These are phyloP conservation scores for Serripes groenlandicus DNA, from an alignment of 2,888 invertebrate species.

Conservation along the genomic window DNA sequence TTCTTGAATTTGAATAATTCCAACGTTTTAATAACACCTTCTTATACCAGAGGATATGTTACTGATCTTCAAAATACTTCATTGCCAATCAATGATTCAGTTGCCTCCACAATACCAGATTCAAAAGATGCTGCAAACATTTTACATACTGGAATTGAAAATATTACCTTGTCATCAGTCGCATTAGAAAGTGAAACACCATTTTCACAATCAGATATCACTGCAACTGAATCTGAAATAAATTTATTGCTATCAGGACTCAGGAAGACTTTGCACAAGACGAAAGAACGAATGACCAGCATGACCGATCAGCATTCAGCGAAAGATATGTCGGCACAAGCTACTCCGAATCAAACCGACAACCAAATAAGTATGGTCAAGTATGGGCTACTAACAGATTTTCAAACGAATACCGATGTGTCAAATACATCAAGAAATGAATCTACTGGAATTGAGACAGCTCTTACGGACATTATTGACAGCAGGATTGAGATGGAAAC, in stretches of 20 bases:
- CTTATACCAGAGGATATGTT: too few species aligned
- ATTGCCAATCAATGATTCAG: too few species aligned
- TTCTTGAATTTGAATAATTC: too few species aligned
- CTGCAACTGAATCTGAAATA: slow-evolving; percentile 2
- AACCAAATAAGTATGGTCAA: not conserved
- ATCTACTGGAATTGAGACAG: not conserved
- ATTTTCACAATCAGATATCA: not conserved
- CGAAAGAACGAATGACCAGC: not conserved
- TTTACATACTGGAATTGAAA: too few species aligned
- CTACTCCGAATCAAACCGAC: not conserved
- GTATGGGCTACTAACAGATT: slow-evolving; percentile 8
- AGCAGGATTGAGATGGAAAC: not conserved
- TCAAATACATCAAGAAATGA: not conserved
- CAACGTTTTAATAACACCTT: too few species aligned
- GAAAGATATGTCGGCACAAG: not conserved
- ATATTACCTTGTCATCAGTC: too few species aligned
- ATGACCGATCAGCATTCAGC: not conserved
- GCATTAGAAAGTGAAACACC: not conserved
- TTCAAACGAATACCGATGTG: not conserved
- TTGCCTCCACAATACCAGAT: too few species aligned
- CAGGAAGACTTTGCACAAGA: not conserved
- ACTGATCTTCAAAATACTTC: too few species aligned
- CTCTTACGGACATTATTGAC: not conserved
- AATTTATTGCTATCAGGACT: not conserved
- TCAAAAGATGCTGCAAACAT: too few species aligned